These are phyloP conservation scores for Drosophila kurseongensis DNA, from an alignment of 1,140 invertebrate genomes.

Conservation along the genomic window DNA sequence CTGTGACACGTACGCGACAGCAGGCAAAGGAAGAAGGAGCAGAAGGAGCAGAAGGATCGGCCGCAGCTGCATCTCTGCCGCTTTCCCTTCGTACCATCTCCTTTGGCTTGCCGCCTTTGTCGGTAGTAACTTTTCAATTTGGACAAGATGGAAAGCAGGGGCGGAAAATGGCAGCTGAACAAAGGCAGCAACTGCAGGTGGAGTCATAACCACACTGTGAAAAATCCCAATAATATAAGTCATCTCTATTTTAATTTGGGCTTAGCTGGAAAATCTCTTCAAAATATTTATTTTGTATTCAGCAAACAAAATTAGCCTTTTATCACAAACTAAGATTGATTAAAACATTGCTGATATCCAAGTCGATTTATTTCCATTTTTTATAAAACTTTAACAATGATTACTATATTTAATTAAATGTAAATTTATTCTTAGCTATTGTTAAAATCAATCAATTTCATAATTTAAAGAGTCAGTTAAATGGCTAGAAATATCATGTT, in stretches of 20 bases:
- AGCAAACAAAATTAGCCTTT: too few relatives aligned
- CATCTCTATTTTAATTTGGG: background rate
- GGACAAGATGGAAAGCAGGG: slow-evolving; percentile 53
- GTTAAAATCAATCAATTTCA: too few relatives aligned
- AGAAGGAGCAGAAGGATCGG: slow-evolving; percentile 23
- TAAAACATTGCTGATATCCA: too few relatives aligned
- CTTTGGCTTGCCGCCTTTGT: slow-evolving; percentile 35
- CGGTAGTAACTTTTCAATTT: slow-evolving; percentile 76
- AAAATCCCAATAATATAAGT: background rate
- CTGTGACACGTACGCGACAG: slow-evolving; percentile 79
- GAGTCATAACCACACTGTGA: background rate
- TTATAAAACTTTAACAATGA: too few relatives aligned
- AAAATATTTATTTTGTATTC: too few relatives aligned
- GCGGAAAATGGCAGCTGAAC: slow-evolving; percentile 17
- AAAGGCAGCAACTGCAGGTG: slow-evolving; percentile 18
- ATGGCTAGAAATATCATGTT: background rate
- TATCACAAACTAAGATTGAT: too few relatives aligned
- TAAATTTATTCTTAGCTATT: too few relatives aligned
- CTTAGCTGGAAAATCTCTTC: too few relatives aligned
- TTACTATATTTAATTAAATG: too few relatives aligned
- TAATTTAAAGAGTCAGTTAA: background rate
- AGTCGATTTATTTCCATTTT: too few relatives aligned
- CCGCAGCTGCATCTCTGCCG: slow-evolving; percentile 31
- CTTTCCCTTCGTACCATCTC: background rate
- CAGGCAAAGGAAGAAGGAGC: slow-evolving; percentile 38